Percentiles rank a stretch among this genome's conserved stretches.
Conservation (phyloP, 2,113 vertebrate species). For the Gila orcuttii region DNA sequence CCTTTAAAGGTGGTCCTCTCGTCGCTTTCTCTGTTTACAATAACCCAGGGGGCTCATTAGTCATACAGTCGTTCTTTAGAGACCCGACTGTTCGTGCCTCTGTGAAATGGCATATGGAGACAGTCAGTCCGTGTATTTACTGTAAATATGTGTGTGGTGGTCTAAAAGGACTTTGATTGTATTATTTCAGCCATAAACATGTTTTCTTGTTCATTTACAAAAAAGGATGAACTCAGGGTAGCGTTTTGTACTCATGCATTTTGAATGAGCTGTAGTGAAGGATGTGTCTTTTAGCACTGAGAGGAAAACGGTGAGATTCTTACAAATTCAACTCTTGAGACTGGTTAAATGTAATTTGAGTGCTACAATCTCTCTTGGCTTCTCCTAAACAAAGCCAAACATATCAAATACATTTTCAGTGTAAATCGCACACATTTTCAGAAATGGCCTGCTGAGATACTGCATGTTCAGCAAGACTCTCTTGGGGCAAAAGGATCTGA, state of each 20-base stretch:
- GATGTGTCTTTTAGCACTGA: not conserved
- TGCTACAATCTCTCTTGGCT: not conserved
- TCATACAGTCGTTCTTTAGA: not conserved
- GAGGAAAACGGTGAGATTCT: not conserved
- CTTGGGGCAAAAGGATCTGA: not conserved
- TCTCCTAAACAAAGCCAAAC: constrained; percentile 35
- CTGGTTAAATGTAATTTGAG: constrained; percentile 9
- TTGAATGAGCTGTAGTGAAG: constrained; percentile 12
- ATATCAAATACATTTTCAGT: constrained; percentile 35
- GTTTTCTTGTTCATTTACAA: constrained; percentile 3
- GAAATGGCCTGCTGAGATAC: constrained; percentile 15
- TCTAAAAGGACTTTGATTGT: constrained; percentile 23
- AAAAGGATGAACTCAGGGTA: not conserved
- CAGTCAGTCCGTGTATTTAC: not conserved
- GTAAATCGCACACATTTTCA: constrained; percentile 17
- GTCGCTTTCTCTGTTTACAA: constrained; percentile 44
- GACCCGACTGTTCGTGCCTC: constrained; percentile 8
- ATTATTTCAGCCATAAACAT: not conserved
- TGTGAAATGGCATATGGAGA: constrained; percentile 25
- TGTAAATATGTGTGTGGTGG: not conserved
- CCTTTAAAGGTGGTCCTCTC: not conserved
- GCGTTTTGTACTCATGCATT: constrained; percentile 1
- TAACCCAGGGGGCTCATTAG: constrained; percentile 15
- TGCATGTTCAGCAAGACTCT: constrained; percentile 18
- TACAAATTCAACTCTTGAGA: constrained; percentile 19